Conservation (phyloP, 2,888 invertebrate genomes). For the Caenorhabditis becei region DNA sequence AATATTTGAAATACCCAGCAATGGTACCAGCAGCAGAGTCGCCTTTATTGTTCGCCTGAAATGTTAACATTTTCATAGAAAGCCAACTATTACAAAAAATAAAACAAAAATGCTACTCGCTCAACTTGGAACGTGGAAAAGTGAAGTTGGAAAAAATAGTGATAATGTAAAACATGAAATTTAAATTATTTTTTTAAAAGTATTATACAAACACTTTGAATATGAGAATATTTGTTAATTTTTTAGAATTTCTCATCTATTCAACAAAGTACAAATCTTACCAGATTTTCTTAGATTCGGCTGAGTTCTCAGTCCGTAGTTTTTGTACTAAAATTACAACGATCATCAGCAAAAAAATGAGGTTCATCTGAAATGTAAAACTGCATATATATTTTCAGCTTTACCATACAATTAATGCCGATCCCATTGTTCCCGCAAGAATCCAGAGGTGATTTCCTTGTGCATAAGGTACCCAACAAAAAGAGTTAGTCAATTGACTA, state of each 20-base stretch:
- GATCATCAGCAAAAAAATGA: slow-evolving; percentile 83
- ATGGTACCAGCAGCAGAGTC: slow-evolving; percentile 84
- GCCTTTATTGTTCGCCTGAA: slow-evolving; percentile 84
- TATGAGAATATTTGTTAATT: neutral
- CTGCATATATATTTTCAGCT: neutral
- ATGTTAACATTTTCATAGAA: too few relatives aligned
- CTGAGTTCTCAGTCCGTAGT: slow-evolving; percentile 83
- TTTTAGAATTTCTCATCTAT: neutral
- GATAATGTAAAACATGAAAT: too few relatives aligned
- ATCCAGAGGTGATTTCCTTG: slow-evolving; percentile 81
- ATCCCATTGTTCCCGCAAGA: slow-evolving; percentile 82
- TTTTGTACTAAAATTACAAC: slow-evolving; percentile 83
- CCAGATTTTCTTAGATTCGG: slow-evolving; percentile 83
- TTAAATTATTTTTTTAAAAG: too few relatives aligned
- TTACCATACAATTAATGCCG: slow-evolving; percentile 81
- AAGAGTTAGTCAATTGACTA: slow-evolving; percentile 60
- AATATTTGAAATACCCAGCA: slow-evolving; percentile 84
- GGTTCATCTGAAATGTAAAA: slow-evolving; percentile 82
- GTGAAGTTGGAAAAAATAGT: too few relatives aligned
- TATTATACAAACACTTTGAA: too few relatives aligned
- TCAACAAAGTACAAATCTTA: slow-evolving; percentile 53
- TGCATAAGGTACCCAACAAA: slow-evolving; percentile 83
- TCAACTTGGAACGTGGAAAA: too few relatives aligned
- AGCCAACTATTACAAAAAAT: too few relatives aligned
- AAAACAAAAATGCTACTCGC: slow-evolving; percentile 12